These are phyloP conservation scores for Solenodon paradoxus DNA, from an alignment of 2,113 vertebrate genomes.

Conservation along the genomic window DNA sequence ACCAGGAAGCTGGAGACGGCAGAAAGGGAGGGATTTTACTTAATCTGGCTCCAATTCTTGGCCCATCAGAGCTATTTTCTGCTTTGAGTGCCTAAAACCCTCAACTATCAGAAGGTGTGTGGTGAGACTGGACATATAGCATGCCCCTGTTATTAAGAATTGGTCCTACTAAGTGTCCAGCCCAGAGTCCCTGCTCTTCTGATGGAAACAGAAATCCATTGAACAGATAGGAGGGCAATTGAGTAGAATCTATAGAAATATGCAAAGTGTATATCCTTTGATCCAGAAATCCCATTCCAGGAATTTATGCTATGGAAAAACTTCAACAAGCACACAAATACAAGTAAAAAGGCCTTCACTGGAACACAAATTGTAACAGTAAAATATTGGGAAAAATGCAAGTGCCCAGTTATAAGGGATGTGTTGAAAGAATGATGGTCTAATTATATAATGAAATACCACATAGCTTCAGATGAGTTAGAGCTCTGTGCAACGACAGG, in stretches of 20 bases:
- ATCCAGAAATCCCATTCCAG: not conserved
- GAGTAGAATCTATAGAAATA: not conserved
- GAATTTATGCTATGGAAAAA: not conserved
- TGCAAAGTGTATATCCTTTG: not conserved
- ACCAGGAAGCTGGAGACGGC: not conserved
- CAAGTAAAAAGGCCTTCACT: not conserved
- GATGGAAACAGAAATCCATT: not conserved
- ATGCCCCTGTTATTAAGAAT: not conserved
- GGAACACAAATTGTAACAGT: not conserved
- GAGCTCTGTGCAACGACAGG: not conserved
- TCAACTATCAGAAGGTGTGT: not conserved
- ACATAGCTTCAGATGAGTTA: not conserved
- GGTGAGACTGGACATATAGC: too few species aligned
- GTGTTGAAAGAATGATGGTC: not conserved
- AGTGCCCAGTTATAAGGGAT: not conserved
- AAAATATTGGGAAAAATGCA: not conserved
- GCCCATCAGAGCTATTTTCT: not conserved
- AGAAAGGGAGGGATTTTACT: not conserved
- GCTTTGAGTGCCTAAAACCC: not conserved
- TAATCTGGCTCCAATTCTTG: conserved; percentile 1
- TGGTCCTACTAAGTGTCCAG: not conserved
- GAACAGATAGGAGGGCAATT: not conserved
- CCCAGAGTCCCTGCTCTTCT: not conserved
- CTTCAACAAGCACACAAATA: not conserved
- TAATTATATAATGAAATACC: not conserved